Base-by-base conservation (phyloP, 2,888 invertebrate species). In the Stramonita haemastoma region DNA sequence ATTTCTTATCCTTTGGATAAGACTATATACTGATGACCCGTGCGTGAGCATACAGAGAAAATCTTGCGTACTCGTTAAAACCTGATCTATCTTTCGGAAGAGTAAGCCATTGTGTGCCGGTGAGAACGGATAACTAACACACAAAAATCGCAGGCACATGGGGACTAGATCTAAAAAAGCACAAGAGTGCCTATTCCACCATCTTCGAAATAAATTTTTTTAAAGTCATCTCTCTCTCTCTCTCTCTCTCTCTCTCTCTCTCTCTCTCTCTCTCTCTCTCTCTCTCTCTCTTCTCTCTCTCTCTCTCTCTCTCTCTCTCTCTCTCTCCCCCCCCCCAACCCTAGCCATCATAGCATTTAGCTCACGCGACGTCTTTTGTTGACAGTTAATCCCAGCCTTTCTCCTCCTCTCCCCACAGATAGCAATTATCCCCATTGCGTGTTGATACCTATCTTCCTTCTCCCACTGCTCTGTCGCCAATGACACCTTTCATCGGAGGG, bases 181-280 rank as follows among this genome's bases (percentile, higher is more conserved):
- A 46, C 46, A 5, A 8, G 8, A 46, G 46, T 46, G 46, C 46
- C 8, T 46, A 46, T 5, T 2, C 8, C 46, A 46, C 8, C 8
- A 46, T 46, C 46, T 5, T 46, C 46, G 8, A 46, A 8, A 46
- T 46, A 46, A 46, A n/a, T n/a, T n/a, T n/a, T n/a, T n/a, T n/a
- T n/a, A 46, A 46, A 46, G 46, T 83, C 32, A 34, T 34, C 32
- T 15, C 1, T 11, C 34, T 19, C 17, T 79, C 79, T 34, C 15
- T 79, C 79, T 79, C 32, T 79, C 79, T 79, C 17, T 79, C 79
- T 79, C 32, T 79, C 34, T 79, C 32, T 79, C 34, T 79, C 79
- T 79, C 34, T 79, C 79, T 79, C 32, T 79, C 81, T 83, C 81
- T 36, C 36, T 83, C 46, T n/a, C 79, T 79, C 79, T 79, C 29